These are phyloP conservation scores for Stylophora pistillata DNA, from an alignment of 64 coral and sea anemone species.

Conservation along the genomic window DNA sequence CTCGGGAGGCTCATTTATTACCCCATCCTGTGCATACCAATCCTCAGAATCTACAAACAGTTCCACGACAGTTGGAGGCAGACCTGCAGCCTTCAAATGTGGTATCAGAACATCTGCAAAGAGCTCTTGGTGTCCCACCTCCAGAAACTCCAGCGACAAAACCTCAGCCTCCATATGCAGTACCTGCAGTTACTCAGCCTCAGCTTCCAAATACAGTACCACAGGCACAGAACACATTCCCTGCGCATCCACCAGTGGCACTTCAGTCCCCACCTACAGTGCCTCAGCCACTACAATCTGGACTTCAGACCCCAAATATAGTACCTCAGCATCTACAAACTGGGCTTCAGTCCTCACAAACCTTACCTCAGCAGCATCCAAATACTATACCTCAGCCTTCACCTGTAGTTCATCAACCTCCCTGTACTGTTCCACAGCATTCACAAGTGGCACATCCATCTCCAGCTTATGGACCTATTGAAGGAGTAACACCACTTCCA, in stretches of 20 bases:
- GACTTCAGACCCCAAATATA: background rate
- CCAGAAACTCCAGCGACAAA: too few relatives aligned
- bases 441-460: background rate
- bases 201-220: background rate
- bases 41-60: background rate
- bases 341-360: background rate
- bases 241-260: background rate
- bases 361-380: background rate
- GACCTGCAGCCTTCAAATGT: background rate
- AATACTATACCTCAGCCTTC: background rate
- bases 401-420: background rate
- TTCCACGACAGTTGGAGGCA: background rate
- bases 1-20: background rate
- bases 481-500: background rate
- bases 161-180: conserved; percentile 3
- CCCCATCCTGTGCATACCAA: background rate
- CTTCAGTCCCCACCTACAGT: background rate
- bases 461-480: background rate
- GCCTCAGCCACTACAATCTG: background rate
- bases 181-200: background rate
- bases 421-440: background rate
- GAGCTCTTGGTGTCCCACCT: background rate
- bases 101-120: background rate
- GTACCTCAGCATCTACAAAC: conserved; percentile 2
- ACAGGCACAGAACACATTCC: conserved; percentile 1